phyloP scores from a whole-genome alignment of 2,888 invertebrate species.

The Germaria angustata region DNA sequence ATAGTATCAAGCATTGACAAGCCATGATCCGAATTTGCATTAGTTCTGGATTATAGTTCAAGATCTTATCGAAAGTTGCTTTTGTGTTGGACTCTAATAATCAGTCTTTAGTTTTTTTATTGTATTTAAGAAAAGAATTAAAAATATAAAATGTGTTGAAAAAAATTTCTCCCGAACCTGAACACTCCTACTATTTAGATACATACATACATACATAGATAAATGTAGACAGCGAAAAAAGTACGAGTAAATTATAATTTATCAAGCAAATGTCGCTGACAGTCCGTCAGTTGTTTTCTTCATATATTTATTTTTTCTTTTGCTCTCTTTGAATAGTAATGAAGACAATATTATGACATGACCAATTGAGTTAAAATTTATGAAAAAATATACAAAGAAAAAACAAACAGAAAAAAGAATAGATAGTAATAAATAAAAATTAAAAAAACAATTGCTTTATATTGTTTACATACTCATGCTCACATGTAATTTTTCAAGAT shows the following conservation, averaged over 20 bases:
- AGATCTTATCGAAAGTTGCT: too few species aligned
- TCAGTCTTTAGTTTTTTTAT: too few species aligned
- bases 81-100: too few species aligned
- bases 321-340: slow-evolving; percentile 24
- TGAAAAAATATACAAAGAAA: neutral
- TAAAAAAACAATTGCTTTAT: neutral
- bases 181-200: slow-evolving; percentile 31
- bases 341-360: slow-evolving; percentile 47
- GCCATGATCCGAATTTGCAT: too few species aligned
- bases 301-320: neutral
- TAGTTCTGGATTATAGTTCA: too few species aligned
- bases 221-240: slow-evolving; percentile 16
- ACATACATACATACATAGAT: too few species aligned
- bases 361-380: slow-evolving; percentile 50
- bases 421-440: neutral
- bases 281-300: slow-evolving; percentile 17
- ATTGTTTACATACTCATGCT: neutral
- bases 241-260: slow-evolving; percentile 43
- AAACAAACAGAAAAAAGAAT: neutral
- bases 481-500: slow-evolving; percentile 47
- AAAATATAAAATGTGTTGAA: neutral
- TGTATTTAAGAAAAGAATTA: neutral
- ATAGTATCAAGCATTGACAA: too few species aligned
- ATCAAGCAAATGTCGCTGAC: slow-evolving; percentile 37
- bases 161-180: slow-evolving; percentile 17